Percentiles rank a stretch among this genome's conserved stretches.
Evolutionary conservation across 1,140 invertebrate genomes (phyloP).

Genomic region (Araneus ventricosus): DNA sequence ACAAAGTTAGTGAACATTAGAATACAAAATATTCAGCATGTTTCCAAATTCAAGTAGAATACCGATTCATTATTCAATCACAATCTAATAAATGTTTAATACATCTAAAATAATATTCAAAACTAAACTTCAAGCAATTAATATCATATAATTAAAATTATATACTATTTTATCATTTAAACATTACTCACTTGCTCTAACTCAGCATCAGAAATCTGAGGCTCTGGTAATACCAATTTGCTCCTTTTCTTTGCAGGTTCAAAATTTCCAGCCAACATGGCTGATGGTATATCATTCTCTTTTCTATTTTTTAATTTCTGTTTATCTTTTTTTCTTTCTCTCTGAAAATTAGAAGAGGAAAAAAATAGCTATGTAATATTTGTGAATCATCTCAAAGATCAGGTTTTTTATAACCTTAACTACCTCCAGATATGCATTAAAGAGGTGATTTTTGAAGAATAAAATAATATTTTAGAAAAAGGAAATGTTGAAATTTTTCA

Average conservation of each 20-base stretch:
- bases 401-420: too few species aligned
- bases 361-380: too few species aligned
- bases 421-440: too few species aligned
- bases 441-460: too few species aligned
- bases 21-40: too few species aligned
- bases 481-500: too few species aligned
- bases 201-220: constrained; percentile 95
- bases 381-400: too few species aligned
- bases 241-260: constrained; percentile 96
- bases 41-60: background rate
- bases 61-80: background rate
- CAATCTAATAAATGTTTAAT: background rate
- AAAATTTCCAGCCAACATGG: constrained; percentile 90
- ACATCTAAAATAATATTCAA: too few species aligned
- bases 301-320: constrained; percentile 96
- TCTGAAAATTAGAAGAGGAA: constrained; percentile 77
- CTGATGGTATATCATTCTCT: constrained; percentile 96
- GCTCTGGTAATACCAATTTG: constrained; percentile 96
- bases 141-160: background rate
- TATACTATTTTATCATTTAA: background rate
- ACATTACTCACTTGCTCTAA: constrained; percentile 83
- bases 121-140: background rate
- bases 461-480: too few species aligned
- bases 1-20: too few species aligned
- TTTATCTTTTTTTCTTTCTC: constrained; percentile 93